Conservation (phyloP, 1,140 invertebrate genomes). For the Camponotus pennsylvanicus region DNA sequence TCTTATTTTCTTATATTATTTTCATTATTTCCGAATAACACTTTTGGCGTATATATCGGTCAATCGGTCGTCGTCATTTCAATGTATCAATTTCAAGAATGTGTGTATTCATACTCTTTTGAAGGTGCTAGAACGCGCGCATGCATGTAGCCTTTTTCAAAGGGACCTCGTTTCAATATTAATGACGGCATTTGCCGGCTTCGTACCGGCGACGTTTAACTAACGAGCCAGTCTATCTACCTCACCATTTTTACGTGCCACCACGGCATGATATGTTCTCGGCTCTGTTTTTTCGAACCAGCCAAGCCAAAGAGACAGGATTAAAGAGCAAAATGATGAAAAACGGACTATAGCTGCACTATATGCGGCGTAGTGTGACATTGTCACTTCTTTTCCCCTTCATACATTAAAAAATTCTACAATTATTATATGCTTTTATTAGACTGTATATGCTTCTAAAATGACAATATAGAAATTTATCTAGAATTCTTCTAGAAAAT, state of each 20-base stretch:
- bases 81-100: conserved; percentile 78
- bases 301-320: conserved; percentile 21
- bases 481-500: not conserved
- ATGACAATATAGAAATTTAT: not conserved
- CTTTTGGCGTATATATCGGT: conserved; percentile 68
- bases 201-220: conserved; percentile 72
- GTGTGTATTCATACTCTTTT: conserved; percentile 75
- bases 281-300: conserved; percentile 18
- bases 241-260: conserved; percentile 50
- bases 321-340: conserved; percentile 42
- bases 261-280: conserved; percentile 37
- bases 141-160: conserved; percentile 67
- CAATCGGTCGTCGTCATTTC: conserved; percentile 75
- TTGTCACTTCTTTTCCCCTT: not conserved
- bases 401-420: not conserved
- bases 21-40: not conserved
- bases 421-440: not conserved
- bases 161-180: conserved; percentile 76
- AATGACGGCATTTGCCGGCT: conserved; percentile 76
- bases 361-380: not conserved
- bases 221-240: conserved; percentile 67
- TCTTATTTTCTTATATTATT: not conserved
- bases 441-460: not conserved
- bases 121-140: conserved; percentile 64
- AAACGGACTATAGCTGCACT: conserved; percentile 14